Base-by-base conservation (phyloP, 2,113 vertebrate genomes). In the Antigone vipio region DNA sequence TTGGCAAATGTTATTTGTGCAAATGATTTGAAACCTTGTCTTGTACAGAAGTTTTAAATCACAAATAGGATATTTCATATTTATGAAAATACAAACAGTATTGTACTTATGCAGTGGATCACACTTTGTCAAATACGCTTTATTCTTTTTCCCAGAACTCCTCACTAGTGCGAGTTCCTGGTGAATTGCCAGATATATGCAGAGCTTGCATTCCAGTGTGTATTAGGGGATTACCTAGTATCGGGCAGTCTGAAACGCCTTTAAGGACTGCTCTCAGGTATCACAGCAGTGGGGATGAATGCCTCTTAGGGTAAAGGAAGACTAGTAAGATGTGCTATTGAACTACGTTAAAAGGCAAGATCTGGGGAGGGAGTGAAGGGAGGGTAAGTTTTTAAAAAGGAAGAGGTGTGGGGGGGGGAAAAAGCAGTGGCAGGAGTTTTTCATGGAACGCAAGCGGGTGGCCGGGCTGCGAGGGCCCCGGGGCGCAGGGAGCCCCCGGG, bases 321-420 rank as follows among this genome's bases (percentile, higher is more conserved):
- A 2, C 23, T 5, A 0, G 6, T 4, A 4, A 44, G 49, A 9
- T 42, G 19, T 0, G 21, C 42, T 35, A 2, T 5, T 69, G 53
- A 11, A 0, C 29, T 20, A 2, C 2, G 3, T 27, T 29, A 9
- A 20, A 16, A 49, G n/a, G 38, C 11, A 16, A 12, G 14, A 21
- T 18, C 14, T 21, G 23, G 32, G 18, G 13, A 44, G 12, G 21
- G 32, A 49, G 19, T 0, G 3, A 47, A 58, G 27, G 42, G 35
- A n/a, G 26, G 18, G 49, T 8, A 14, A 29, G 0, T 12, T 18
- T 69, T 23, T 1, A 0, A 9, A 14, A 30, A 34, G 27, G 2
- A 3, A 26, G 24, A 7, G 11, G 52, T 18, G 44, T 44, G 44
- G 5, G 44, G 44, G 32, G 14, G 44, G 44, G 38, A 9, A 4